phyloP scores from a whole-genome alignment of 2,888 invertebrate species.

The Parnassius apollo region DNA sequence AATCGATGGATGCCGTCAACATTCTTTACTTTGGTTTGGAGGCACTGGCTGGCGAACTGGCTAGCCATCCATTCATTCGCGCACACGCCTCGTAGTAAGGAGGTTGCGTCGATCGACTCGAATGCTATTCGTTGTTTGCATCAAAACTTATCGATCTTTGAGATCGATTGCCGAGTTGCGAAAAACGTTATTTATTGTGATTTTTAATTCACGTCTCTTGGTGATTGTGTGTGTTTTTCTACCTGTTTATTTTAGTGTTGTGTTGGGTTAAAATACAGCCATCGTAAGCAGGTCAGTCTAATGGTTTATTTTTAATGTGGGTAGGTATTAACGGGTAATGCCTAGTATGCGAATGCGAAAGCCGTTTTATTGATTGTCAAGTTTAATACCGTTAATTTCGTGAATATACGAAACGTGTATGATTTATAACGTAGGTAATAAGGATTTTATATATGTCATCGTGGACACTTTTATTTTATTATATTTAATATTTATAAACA shows the following conservation, averaged over 20 bases:
- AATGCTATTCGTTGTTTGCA: conserved; percentile 36
- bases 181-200: conserved; percentile 34
- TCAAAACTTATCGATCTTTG: conserved; percentile 47
- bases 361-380: conserved; percentile 32
- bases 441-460: background rate
- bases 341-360: conserved; percentile 22
- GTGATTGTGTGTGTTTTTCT: conserved; percentile 17
- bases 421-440: conserved; percentile 31
- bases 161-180: conserved; percentile 28
- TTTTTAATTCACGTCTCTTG: conserved; percentile 15
- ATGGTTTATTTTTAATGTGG: conserved; percentile 26
- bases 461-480: background rate
- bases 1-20: conserved; percentile 38
- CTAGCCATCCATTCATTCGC: conserved; percentile 62
- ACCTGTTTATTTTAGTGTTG: conserved; percentile 12
- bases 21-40: conserved; percentile 32
- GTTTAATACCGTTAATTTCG: conserved; percentile 45
- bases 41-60: conserved; percentile 20
- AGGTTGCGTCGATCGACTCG: conserved; percentile 48
- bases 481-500: too few species aligned
- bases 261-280: conserved; percentile 22
- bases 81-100: conserved; percentile 58
- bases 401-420: conserved; percentile 34
- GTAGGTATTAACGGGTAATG: conserved; percentile 17
- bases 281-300: conserved; percentile 34